phyloP scores from a whole-genome alignment of 2,797 vertebrate species.

The Falco peregrinus region DNA sequence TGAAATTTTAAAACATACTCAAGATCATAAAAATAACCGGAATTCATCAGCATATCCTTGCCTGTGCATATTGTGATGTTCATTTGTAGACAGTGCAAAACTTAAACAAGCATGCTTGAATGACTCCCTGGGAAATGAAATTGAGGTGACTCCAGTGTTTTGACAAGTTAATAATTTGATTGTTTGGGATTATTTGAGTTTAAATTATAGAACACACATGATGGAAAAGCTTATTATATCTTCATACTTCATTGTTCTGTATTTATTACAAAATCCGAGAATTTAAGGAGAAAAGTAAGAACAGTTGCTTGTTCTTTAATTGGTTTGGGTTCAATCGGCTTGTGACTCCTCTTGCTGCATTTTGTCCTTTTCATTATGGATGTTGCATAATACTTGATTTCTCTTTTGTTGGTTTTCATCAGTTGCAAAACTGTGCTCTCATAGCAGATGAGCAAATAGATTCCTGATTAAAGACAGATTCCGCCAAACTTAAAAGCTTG shows the following conservation, averaged over 20 bases:
- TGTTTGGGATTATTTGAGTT: neutral
- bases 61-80: neutral
- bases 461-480: neutral
- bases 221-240: neutral
- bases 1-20: neutral
- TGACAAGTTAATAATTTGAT: neutral
- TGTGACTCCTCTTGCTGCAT: neutral
- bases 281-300: neutral
- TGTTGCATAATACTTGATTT: neutral
- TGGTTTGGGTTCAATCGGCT: neutral
- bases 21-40: neutral
- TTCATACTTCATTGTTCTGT: neutral
- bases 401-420: neutral
- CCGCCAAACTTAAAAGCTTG: neutral
- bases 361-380: neutral
- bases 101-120: neutral
- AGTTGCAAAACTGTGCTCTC: neutral
- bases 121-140: neutral
- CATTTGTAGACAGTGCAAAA: neutral
- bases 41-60: neutral
- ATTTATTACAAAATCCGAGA: neutral
- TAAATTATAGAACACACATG: neutral
- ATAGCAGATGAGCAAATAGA: neutral
- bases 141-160: neutral
- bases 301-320: neutral